Evolutionary conservation across 2,797 vertebrate species (phyloP), one percentile per base, ranked within the genome.

Genomic region (Protosalanx chinensis): DNA sequence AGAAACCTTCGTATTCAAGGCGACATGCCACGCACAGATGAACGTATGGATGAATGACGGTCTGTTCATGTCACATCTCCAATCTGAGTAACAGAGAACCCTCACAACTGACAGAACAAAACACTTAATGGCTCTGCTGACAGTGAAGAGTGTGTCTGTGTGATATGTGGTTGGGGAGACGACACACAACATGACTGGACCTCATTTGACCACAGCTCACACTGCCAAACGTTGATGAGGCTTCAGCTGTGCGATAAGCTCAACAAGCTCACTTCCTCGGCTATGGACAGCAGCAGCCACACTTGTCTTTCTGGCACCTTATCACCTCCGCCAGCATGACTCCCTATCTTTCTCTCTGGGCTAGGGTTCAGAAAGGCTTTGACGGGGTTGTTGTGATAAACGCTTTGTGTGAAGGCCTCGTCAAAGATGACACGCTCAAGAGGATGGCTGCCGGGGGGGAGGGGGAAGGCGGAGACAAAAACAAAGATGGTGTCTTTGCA

Each of bases 391-490:
- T 41, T 2, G 37, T 10, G 74, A 76, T 71, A 75, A 84, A 72
- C 84, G 74, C 56, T 60, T 70, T 58, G 72, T 68, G 83, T 75
- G 33, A 61, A 65, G 64, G 78, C 46, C 81, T 88, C 87, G 89
- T 91, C 89, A 65, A 59, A 71, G 70, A 81, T 80, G 81, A 86
- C 87, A 85, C 74, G 81, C 69, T 60, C 5, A 18, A 46, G 41
- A 13, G 12, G 41, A 10, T 2, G 1, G 37, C 7, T 12, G 1
- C 33, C 33, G 6, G 33, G 33, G 33, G 23, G 23, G 23, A 27
- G 23, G 23, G 23, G 23, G 23, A 27, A 27, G 33, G 33, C 33
- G 23, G 23, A 35, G 33, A 35, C 33, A 35, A 12, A 46, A 12
- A 13, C 13, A 3, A 46, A 46, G 41, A 46, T 13, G 41, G 6